Percentiles rank a stretch among this genome's conserved stretches.
These are phyloP conservation scores for Callipepla squamata DNA, from an alignment of 2,113 vertebrate species.

Conservation along the genomic window DNA sequence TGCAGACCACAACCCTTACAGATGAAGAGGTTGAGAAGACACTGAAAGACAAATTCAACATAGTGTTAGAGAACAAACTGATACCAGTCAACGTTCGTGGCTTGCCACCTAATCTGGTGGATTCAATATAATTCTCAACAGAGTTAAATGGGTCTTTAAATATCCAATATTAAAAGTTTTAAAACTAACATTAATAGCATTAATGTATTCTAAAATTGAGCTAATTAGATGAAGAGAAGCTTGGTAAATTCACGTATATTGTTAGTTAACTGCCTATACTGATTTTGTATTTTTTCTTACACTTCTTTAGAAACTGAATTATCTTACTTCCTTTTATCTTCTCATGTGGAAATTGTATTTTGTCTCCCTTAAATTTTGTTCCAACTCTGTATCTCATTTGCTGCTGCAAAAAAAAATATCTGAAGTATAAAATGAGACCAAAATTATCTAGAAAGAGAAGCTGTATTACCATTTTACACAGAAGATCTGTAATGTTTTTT, in stretches of 20 bases:
- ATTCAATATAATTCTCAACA: not conserved
- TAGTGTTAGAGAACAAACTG: conserved; percentile 79
- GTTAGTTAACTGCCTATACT: not conserved
- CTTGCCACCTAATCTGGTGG: conserved; percentile 57
- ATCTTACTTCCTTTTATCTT: not conserved
- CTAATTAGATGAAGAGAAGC: not conserved
- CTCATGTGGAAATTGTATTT: not conserved
- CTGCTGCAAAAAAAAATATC: not conserved
- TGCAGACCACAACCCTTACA: conserved; percentile 75
- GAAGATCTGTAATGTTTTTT: not conserved
- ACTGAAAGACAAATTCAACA: conserved; percentile 79
- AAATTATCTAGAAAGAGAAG: not conserved
- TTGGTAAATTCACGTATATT: not conserved
- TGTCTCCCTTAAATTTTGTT: conserved; percentile 17
- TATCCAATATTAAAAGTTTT: not conserved
- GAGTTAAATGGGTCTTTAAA: not conserved
- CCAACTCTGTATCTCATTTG: not conserved
- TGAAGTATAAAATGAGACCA: not conserved
- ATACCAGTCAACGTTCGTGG: conserved; percentile 63
- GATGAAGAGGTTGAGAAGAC: conserved; percentile 80
- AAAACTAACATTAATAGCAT: not conserved
- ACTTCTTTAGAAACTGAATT: not conserved
- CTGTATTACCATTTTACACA: not conserved
- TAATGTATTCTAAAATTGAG: not conserved
- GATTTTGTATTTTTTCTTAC: not conserved